These are phyloP conservation scores for Phymatocera aterrima DNA, from an alignment of 2,888 invertebrate genomes.

Conservation along the genomic window DNA sequence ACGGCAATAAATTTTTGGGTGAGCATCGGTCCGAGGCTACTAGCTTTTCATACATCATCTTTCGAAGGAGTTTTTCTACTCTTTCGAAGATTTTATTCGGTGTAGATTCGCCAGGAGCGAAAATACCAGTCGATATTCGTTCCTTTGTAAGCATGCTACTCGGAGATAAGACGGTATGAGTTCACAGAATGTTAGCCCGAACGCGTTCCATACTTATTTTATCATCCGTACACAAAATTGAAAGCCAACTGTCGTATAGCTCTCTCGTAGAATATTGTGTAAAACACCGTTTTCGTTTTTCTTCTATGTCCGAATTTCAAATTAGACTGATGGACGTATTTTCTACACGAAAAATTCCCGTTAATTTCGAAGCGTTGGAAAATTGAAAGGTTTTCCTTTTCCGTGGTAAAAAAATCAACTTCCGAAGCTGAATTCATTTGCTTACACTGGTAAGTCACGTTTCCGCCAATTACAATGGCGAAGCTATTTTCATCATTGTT, in stretches of 20 bases:
- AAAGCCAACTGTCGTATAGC: constrained; percentile 12
- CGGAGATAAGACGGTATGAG: neutral
- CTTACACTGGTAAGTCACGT: neutral
- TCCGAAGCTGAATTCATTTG: neutral
- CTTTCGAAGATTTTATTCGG: neutral
- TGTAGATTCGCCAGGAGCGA: neutral
- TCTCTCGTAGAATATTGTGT: neutral
- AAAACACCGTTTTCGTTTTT: neutral
- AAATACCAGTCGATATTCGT: neutral
- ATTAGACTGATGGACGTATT: neutral
- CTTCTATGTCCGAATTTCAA: neutral
- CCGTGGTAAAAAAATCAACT: neutral
- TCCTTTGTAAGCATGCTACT: constrained; percentile 6
- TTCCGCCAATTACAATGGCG: neutral
- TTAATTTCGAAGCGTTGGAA: neutral
- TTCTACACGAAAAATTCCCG: neutral
- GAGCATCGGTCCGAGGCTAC: constrained; percentile 20
- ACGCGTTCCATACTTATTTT: neutral
- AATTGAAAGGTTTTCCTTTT: neutral
- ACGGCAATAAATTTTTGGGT: constrained; percentile 1
- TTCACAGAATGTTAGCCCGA: no score
- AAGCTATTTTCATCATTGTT: neutral
- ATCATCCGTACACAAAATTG: neutral
- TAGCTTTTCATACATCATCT: constrained; percentile 34
- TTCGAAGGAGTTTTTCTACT: neutral